Conservation (phyloP, 2,888 invertebrate genomes). For the Crioceris asparagi region DNA sequence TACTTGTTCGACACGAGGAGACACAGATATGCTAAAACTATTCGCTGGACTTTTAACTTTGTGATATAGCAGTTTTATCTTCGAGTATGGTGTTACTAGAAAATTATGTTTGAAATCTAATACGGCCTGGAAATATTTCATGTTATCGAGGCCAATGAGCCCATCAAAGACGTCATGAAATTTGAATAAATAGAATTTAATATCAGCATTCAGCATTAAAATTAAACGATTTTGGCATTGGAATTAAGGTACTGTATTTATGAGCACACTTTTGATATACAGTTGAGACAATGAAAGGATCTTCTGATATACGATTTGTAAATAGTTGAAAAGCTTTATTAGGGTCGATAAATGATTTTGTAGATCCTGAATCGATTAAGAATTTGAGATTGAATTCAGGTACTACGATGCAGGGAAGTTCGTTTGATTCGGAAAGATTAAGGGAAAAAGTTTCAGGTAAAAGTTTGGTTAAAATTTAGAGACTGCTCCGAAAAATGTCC, state of each 20-base stretch:
- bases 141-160: too few relatives aligned
- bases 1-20: constrained; percentile 7
- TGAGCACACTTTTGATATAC: background rate
- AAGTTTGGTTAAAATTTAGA: background rate
- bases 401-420: constrained; percentile 12
- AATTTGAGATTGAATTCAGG: constrained; percentile 14
- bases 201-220: too few relatives aligned
- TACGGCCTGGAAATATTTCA: too few relatives aligned
- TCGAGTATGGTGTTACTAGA: background rate
- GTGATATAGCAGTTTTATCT: constrained; percentile 2
- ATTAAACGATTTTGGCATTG: too few relatives aligned
- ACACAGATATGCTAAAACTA: background rate
- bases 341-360: constrained; percentile 12
- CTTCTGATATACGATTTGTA: constrained; percentile 6
- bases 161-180: too few relatives aligned
- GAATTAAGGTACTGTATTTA: background rate
- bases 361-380: constrained; percentile 11
- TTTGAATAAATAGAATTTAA: too few relatives aligned
- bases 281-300: constrained; percentile 2
- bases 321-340: constrained; percentile 9
- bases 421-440: background rate
- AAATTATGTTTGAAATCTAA: background rate
- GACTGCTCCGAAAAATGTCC: too few relatives aligned
- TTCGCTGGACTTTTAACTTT: too few relatives aligned
- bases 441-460: background rate